phyloP scores from a whole-genome alignment of 2,113 vertebrate genomes.

The Panthera uncia region DNA sequence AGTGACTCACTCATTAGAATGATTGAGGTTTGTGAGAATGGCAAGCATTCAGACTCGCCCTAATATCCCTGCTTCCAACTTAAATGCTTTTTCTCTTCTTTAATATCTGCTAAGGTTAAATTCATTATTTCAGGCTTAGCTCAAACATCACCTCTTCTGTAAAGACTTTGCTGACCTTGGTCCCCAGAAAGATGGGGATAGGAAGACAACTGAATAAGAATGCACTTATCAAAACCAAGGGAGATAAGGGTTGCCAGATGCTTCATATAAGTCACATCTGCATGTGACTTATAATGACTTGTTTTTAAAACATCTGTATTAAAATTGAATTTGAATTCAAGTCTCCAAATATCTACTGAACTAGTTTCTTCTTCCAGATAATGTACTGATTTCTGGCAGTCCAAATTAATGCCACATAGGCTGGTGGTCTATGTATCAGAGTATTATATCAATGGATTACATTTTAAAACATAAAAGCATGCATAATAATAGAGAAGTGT shows the following conservation, averaged over 20 bases:
- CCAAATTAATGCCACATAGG: not conserved
- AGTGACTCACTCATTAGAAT: not conserved
- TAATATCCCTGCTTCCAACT: not conserved
- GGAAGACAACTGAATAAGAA: not conserved
- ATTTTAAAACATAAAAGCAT: conserved; percentile 2
- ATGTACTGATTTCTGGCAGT: not conserved
- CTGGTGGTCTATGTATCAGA: not conserved
- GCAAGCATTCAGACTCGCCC: not conserved
- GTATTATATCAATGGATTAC: not conserved
- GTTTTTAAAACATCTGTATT: not conserved
- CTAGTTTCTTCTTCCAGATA: not conserved
- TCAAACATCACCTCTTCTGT: not conserved
- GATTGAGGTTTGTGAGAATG: not conserved
- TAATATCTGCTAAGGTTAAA: not conserved
- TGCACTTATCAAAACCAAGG: not conserved
- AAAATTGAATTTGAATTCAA: not conserved
- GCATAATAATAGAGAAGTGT: not conserved
- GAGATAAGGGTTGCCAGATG: not conserved
- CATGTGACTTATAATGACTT: not conserved
- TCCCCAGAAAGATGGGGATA: not conserved
- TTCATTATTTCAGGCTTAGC: not conserved
- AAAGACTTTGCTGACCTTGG: not conserved
- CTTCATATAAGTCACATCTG: not conserved
- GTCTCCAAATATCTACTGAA: not conserved
- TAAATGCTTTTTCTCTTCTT: not conserved